Evolutionary conservation across 2,797 vertebrate genomes (phyloP).

Genomic region (Thaleichthys pacificus): DNA sequence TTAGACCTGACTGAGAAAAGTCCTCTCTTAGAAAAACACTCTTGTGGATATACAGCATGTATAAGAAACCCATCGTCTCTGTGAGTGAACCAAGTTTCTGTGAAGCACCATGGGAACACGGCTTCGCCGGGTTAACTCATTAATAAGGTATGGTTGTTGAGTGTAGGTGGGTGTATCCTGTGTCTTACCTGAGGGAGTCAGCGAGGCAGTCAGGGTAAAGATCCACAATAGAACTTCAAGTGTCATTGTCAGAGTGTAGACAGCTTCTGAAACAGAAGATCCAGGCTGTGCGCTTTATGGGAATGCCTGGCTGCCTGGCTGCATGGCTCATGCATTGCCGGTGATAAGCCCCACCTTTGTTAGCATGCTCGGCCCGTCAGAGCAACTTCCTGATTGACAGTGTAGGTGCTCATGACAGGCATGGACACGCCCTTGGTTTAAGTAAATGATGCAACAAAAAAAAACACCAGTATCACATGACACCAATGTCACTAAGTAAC

Average conservation of each 20-base stretch:
- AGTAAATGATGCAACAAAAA: slow-evolving; percentile 52
- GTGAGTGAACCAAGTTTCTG: slow-evolving; percentile 2
- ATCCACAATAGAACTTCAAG: slow-evolving; percentile 60
- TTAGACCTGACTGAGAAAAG: neutral
- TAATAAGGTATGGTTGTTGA: slow-evolving; percentile 43
- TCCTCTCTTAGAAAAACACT: neutral
- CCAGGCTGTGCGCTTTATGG: slow-evolving; percentile 36
- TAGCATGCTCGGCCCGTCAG: slow-evolving; percentile 18
- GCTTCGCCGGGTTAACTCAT: slow-evolving; percentile 53
- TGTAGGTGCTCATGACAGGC: slow-evolving; percentile 19
- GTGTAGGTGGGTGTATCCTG: slow-evolving; percentile 43
- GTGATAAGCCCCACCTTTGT: slow-evolving; percentile 56
- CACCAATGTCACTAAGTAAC: neutral
- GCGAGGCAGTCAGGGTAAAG: slow-evolving; percentile 54
- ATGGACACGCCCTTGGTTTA: slow-evolving; percentile 41
- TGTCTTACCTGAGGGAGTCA: slow-evolving; percentile 69
- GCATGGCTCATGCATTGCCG: slow-evolving; percentile 10
- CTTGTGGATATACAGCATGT: neutral
- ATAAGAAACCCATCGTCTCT: neutral
- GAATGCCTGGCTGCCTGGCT: slow-evolving; percentile 34
- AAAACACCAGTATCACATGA: slow-evolving; percentile 11
- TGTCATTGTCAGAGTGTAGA: slow-evolving; percentile 59
- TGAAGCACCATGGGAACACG: slow-evolving; percentile 22
- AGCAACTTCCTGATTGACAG: slow-evolving; percentile 49
- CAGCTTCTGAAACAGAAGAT: slow-evolving; percentile 47